Evolutionary conservation across 2,113 vertebrate genomes (phyloP), one percentile per base, ranked within the genome.

Genomic region (Ophiodon elongatus): DNA sequence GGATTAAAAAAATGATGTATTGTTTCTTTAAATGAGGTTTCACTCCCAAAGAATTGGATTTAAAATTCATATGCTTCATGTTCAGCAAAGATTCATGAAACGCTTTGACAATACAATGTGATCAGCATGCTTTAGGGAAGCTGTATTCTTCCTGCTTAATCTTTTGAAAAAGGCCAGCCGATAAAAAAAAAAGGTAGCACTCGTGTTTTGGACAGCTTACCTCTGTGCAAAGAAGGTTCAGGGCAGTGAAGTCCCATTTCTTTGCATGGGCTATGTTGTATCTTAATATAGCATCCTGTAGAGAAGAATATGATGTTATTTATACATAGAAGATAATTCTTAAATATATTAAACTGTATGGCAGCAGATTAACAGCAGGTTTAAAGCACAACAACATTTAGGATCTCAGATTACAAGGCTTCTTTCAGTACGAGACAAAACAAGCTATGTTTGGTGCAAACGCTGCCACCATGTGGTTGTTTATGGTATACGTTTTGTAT

Each of bases 191-290:
- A 8, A 72, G 3, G 14, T 33, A 52, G 13, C 9, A 47, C 6
- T 68, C 4, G 19, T 52, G 23, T 57, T 66, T 27, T 57, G 8
- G 33, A 60, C 8, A 73, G 91, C 98, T 97, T 97, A 95, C 97
- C 96, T 96, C 94, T 63, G 94, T 96, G 91, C 97, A 99, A 95
- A 99, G 94, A 94, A 97, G 56, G 91, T 95, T 94, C 54, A 99
- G 94, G 80, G 98, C 97, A 50, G 97, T 97, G 91, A 99, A 99
- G 92, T 99, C 98, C 98, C 98, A 99, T 92, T 96, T 98, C 95
- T 97, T 99, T 79, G 97, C 94, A 93, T 98, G 97, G 35, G 95
- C 94, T 69, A 93, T 85, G 25, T 98, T 99, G 90, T 99, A 99
- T 79, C 96, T 96, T 92, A 99, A 86, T 92, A 99, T 97, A 72